These are phyloP conservation scores for Rugalucina vietnamica DNA, from an alignment of 2,888 invertebrate genomes.

Conservation along the genomic window DNA sequence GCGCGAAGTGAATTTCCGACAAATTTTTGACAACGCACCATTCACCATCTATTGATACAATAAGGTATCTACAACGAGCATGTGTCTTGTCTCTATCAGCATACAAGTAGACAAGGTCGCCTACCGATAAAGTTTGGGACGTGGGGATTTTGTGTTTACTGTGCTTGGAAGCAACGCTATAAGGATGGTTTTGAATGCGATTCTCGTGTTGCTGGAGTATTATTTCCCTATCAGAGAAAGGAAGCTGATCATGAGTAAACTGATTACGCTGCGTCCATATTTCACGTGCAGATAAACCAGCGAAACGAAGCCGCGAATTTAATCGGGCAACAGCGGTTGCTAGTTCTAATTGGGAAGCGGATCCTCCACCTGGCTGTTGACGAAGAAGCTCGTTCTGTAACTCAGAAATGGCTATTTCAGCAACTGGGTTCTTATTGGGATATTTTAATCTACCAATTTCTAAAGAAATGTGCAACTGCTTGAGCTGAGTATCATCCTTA, in stretches of 20 bases:
- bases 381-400: not conserved
- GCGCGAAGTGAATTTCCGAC: conserved; percentile 45
- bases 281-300: conserved; percentile 61
- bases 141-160: conserved; percentile 45
- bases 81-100: conserved; percentile 40
- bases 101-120: conserved; percentile 57
- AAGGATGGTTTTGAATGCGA: conserved; percentile 48
- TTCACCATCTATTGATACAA: conserved; percentile 40
- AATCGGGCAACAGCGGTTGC: conserved; percentile 35
- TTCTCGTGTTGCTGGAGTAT: conserved; percentile 44
- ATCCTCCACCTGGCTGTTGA: not conserved
- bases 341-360: not conserved
- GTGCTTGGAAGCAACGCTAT: conserved; percentile 54
- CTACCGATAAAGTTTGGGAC: conserved; percentile 19
- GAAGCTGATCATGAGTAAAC: conserved; percentile 57
- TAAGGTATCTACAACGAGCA: conserved; percentile 52
- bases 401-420: not conserved
- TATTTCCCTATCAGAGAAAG: conserved; percentile 45
- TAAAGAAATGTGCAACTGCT: not conserved
- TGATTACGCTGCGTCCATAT: conserved; percentile 63
- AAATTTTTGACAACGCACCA: conserved; percentile 57
- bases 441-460: not conserved
- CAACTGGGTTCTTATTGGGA: not conserved
- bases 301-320: conserved; percentile 54
- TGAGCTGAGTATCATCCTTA: not conserved